A percentile compares a stretch with the other conserved stretches of the same genome.
Conservation (phyloP, 2,888 invertebrate species). For the Toxonevra muliebris region DNA sequence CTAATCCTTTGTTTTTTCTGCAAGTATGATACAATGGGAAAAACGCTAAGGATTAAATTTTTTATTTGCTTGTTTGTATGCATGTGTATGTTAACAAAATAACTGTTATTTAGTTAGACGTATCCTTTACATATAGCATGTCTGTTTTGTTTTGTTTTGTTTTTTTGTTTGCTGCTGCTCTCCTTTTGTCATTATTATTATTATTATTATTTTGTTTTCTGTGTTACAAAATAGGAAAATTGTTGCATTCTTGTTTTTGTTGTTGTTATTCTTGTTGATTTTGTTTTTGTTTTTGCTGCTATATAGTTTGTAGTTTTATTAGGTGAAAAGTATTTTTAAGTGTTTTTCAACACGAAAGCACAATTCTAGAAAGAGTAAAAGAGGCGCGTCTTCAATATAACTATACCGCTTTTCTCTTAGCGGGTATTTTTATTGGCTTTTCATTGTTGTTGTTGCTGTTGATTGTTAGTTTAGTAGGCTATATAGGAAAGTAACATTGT, state of each 20-base stretch:
- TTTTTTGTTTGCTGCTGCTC: too few species aligned
- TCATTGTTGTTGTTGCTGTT: constrained; percentile 24
- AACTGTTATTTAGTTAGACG: too few species aligned
- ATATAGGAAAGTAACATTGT: constrained; percentile 32
- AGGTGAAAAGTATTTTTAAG: constrained; percentile 44
- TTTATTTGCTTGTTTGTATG: too few species aligned
- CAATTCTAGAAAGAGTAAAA: background rate
- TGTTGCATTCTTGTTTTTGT: constrained; percentile 30
- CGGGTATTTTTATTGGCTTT: constrained; percentile 6
- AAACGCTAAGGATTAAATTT: too few species aligned
- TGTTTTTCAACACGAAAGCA: constrained; percentile 41
- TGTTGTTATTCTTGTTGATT: constrained; percentile 24
- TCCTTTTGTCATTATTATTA: background rate
- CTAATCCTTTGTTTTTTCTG: too few species aligned
- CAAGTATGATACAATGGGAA: too few species aligned
- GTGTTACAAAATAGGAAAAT: constrained; percentile 24
- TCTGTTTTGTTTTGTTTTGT: too few species aligned
- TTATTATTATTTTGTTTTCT: constrained; percentile 15
- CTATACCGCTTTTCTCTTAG: background rate
- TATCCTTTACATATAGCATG: too few species aligned
- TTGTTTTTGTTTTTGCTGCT: constrained; percentile 22
- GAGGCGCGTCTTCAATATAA: background rate
- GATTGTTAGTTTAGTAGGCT: constrained; percentile 22
- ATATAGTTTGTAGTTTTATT: constrained; percentile 33
- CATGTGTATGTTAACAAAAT: too few species aligned